Base-by-base conservation (phyloP, 2,797 vertebrate species). In the Rhinichthys osculus region DNA sequence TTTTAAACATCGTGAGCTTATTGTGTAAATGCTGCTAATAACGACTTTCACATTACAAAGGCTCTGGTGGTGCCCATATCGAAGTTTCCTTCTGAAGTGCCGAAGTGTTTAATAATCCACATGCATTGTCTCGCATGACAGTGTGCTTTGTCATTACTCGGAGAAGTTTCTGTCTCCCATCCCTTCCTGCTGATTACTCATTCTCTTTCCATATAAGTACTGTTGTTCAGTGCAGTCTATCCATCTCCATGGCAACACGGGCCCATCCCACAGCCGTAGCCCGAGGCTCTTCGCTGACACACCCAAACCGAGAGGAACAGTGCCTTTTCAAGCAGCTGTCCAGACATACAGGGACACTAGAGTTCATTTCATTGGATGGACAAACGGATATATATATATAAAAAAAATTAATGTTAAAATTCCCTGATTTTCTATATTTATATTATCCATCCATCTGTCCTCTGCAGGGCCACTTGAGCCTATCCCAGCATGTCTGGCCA, bases 271-370 rank as follows among this genome's bases (percentile, higher is more conserved):
- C 30, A 74, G 57, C 38, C 3, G 1, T 27, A 14, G 78, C 81
- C 78, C n/a, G 44, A 74, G 77, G 81, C 70, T 81, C 35, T 71
- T 71, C 70, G 78, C 59, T 33, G 85, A 79, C 86, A 84, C 87
- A 77, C 87, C 87, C 78, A 38, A 78, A 47, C 52, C 3, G 23
- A 80, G 76, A 52, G 16, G 66, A 79, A 17, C 70, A 62, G 38
- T 44, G 57, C 71, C 62, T 66, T 76, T 76, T 30, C 30, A 35
- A 38, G 16, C 1, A 76, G 40, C 57, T 35, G 47, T 74, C 21
- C 72, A 74, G 78, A 80, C 59, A 80, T 79, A 79, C 38, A 64
- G 77, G 38, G 59, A 35, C 19, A 16, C 30, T 35, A 1, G 13
- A n/a, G 3, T 67, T 64, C 19, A 42, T 38, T 66, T 0, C 8